phyloP scores from a whole-genome alignment of 2,113 vertebrate genomes.

The Falco punctatus region DNA sequence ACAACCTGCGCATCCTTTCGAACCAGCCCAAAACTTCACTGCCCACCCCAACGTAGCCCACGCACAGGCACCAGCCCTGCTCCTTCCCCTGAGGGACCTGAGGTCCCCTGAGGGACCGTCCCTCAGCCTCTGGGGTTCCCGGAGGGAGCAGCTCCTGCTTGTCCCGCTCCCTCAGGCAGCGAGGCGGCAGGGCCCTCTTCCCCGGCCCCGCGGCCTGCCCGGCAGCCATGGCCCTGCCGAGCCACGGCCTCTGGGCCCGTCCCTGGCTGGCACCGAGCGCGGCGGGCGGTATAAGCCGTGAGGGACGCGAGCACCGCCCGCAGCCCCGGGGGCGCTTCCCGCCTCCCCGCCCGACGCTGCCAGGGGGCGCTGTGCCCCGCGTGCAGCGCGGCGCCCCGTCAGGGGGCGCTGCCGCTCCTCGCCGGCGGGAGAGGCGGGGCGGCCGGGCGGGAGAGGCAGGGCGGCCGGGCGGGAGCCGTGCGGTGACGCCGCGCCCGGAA shows the following conservation, averaged over 20 bases:
- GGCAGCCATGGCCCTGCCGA: neutral
- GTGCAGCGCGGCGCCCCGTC: neutral
- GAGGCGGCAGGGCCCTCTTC: rapidly evolving
- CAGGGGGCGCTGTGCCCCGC: neutral
- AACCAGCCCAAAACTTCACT: neutral
- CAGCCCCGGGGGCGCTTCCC: too few species aligned
- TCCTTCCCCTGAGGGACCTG: neutral
- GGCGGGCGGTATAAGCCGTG: too few species aligned
- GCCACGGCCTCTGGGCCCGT: neutral
- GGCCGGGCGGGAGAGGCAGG: neutral
- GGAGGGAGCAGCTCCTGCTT: neutral
- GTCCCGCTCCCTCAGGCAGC: neutral
- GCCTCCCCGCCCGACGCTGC: neutral
- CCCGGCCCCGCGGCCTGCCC: neutral
- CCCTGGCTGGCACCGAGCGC: neutral
- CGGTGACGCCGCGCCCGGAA: neutral
- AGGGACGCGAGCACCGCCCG: rapidly evolving
- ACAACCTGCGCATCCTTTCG: neutral
- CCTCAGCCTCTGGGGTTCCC: neutral
- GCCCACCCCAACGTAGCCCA: neutral
- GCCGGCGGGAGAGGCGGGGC: neutral
- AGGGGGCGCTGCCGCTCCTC: neutral
- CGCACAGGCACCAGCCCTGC: neutral
- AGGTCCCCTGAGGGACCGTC: neutral
- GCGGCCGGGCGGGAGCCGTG: neutral